Evolutionary conservation across 1,140 invertebrate species (phyloP).

Genomic region (Proales similis): DNA sequence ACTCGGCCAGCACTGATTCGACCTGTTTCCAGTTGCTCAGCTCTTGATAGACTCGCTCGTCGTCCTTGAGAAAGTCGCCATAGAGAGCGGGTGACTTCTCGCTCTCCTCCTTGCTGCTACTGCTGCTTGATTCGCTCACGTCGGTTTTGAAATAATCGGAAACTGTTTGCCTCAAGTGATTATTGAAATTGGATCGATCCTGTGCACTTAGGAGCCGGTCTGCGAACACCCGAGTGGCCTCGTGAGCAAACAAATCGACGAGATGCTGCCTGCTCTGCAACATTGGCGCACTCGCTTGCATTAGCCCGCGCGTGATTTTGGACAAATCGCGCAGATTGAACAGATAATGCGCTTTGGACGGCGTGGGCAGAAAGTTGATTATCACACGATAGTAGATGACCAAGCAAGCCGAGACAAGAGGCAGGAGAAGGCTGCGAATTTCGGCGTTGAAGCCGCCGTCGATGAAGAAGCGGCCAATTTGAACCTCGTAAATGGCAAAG

Average conservation of each 20-base stretch:
- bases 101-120: background rate
- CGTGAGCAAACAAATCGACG: conserved; percentile 74
- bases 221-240: conserved; percentile 70
- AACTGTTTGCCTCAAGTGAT: conserved; percentile 63
- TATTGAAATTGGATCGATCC: conserved; percentile 67
- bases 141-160: conserved; percentile 68
- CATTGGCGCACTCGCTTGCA: conserved; percentile 40
- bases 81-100: conserved; percentile 6
- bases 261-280: conserved; percentile 60
- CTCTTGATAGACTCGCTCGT: conserved; percentile 31
- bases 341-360: conserved; percentile 82
- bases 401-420: conserved; percentile 49
- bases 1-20: conserved; percentile 26
- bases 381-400: conserved; percentile 50
- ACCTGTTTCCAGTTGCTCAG: conserved; percentile 30
- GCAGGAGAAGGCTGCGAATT: conserved; percentile 47
- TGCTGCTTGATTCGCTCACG: conserved; percentile 46
- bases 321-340: conserved; percentile 85
- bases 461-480: conserved; percentile 49
- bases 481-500: conserved; percentile 53
- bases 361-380: conserved; percentile 69
- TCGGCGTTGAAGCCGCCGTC: conserved; percentile 51
- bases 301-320: conserved; percentile 44
- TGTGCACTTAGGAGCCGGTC: conserved; percentile 71
- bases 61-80: conserved; percentile 32